Base-by-base conservation (phyloP, 2,888 invertebrate genomes). In the Mesoligia furuncula region DNA sequence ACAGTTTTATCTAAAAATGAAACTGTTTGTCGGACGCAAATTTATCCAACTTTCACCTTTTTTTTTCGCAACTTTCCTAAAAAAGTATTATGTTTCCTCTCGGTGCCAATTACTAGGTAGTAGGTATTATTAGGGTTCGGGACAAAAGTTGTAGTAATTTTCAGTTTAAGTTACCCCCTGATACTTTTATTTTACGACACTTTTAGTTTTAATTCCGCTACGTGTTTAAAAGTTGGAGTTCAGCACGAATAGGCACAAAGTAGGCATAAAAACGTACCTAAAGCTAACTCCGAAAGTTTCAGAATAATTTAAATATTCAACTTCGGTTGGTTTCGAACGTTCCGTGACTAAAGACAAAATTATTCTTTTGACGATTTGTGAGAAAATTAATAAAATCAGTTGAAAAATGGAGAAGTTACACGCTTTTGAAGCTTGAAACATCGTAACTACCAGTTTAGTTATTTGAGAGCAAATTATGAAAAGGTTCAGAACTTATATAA, bases 1-100 rank as follows among this genome's bases (percentile, higher is more conserved):
- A 75, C 71, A 73, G 57, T 81, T 84, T 20, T 69, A 83, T 82
- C 69, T n/a, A n/a, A n/a, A n/a, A n/a, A n/a, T n/a, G n/a, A n/a
- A n/a, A n/a, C n/a, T n/a, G n/a, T n/a, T n/a, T n/a, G n/a, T n/a
- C n/a, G n/a, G n/a, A n/a, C n/a, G n/a, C n/a, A n/a, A n/a, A n/a
- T n/a, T n/a, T n/a, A n/a, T n/a, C n/a, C n/a, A n/a, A n/a, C n/a
- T n/a, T n/a, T n/a, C n/a, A n/a, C n/a, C n/a, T n/a, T n/a, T n/a
- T n/a, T n/a, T n/a, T n/a, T n/a, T n/a, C n/a, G n/a, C 61, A 48
- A 27, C 17, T 73, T 73, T 24, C 24, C 9, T 54, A 7, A 54
- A 78, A 79, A 73, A 66, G 48, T 75, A 68, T 66, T 61, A 59
- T 27, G 42, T 51, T 64, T 75, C 27, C 17, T 61, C 36, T 54